Evolutionary conservation across 2,888 invertebrate genomes (phyloP).

Genomic region (Eupithecia subfuscata): DNA sequence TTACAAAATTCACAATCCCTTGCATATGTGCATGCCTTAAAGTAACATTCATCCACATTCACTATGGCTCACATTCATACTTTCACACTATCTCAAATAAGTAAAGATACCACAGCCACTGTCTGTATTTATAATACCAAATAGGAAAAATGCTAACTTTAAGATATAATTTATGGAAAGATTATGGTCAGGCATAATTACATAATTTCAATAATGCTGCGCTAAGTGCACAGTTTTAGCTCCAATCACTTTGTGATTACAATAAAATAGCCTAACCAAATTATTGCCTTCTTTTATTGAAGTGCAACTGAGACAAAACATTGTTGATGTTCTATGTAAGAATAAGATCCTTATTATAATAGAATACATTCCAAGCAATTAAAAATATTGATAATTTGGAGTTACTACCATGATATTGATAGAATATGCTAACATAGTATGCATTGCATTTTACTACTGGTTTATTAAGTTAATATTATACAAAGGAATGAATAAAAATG

Average conservation of each 20-base stretch:
- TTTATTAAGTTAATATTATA: constrained; percentile 14
- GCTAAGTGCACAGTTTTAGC: constrained; percentile 74
- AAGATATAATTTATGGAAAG: constrained; percentile 73
- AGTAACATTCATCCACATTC: constrained; percentile 79
- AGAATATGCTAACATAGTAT: constrained; percentile 13
- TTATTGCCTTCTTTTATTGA: constrained; percentile 37
- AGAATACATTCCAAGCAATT: constrained; percentile 18
- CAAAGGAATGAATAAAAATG: constrained; percentile 27
- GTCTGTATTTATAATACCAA: constrained; percentile 84
- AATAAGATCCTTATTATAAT: constrained; percentile 20
- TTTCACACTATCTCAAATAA: constrained; percentile 76
- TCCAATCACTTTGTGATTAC: constrained; percentile 39
- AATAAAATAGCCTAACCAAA: constrained; percentile 33
- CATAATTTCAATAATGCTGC: constrained; percentile 64
- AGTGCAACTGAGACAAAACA: constrained; percentile 25
- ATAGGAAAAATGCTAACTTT: constrained; percentile 82
- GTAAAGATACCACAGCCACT: constrained; percentile 84
- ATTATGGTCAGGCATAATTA: constrained; percentile 74
- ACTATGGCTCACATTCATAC: constrained; percentile 65
- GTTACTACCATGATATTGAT: constrained; percentile 19
- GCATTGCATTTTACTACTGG: constrained; percentile 16
- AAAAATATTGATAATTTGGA: constrained; percentile 20
- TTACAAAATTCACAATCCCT: constrained; percentile 83
- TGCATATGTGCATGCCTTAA: constrained; percentile 82
- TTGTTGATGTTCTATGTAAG: constrained; percentile 22